Evolutionary conservation across 2,888 invertebrate genomes (phyloP).

Genomic region (Heliconius ethilla): DNA sequence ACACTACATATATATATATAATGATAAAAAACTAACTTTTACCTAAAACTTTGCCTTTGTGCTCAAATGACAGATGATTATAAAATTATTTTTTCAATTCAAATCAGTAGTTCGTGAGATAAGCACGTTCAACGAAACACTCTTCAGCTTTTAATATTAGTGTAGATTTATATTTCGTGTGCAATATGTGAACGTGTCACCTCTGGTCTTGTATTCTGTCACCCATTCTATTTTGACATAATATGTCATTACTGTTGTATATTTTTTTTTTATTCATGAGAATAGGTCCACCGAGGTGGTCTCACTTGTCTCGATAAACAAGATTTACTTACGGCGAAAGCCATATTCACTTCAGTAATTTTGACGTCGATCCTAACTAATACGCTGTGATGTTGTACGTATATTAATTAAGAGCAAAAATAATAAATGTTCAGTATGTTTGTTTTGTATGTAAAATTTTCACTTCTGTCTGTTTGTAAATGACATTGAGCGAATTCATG

Average conservation of each 20-base stretch:
- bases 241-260: not conserved
- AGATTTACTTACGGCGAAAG: conserved; percentile 21
- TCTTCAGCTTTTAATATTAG: not conserved
- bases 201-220: not conserved
- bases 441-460: not conserved
- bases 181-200: not conserved
- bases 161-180: not conserved
- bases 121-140: not conserved
- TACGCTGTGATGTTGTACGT: conserved; percentile 27
- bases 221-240: conserved; percentile 3
- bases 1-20: too few species aligned
- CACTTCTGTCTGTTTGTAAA: not conserved
- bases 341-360: conserved; percentile 15
- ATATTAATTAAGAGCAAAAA: conserved; percentile 17
- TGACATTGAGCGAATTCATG: conserved; percentile 64
- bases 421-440: conserved; percentile 3
- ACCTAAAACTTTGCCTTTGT: too few species aligned
- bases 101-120: too few species aligned
- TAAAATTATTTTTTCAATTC: too few species aligned
- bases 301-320: conserved; percentile 18
- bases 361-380: conserved; percentile 12
- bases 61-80: too few species aligned
- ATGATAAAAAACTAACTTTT: too few species aligned
- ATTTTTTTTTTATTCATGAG: conserved; percentile 15
- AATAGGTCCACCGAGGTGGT: conserved; percentile 11